Evolutionary conservation across 2,113 vertebrate species (phyloP).

Genomic region (Nycticorax nycticorax): DNA sequence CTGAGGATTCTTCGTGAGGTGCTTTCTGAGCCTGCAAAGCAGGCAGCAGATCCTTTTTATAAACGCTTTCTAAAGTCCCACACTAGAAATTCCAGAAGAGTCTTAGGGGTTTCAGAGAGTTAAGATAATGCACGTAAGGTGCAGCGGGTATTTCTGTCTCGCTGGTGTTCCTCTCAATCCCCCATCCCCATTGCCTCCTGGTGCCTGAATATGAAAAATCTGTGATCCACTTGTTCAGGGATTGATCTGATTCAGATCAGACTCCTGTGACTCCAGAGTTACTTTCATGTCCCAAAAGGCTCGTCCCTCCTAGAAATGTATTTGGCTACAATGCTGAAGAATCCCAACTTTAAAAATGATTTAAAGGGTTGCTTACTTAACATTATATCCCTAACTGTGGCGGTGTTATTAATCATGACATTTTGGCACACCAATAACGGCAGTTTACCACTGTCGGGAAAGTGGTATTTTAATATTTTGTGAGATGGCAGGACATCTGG

Average conservation of each 20-base stretch:
- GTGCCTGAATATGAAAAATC: not conserved
- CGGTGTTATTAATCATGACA: not conserved
- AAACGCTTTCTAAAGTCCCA: not conserved
- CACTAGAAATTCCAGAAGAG: not conserved
- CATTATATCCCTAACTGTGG: not conserved
- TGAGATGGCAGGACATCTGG: not conserved
- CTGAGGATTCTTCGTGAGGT: rapidly evolving
- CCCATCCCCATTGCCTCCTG: not conserved
- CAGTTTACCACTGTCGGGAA: not conserved
- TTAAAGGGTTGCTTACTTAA: not conserved
- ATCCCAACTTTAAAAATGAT: not conserved
- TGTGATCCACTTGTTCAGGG: not conserved
- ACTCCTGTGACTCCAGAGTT: not conserved
- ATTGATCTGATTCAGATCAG: not conserved
- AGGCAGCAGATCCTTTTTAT: not conserved
- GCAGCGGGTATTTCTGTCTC: not conserved
- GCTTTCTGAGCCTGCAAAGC: not conserved
- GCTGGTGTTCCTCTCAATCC: not conserved
- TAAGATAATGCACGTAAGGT: not conserved
- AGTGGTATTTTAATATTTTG: not conserved
- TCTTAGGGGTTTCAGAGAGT: not conserved
- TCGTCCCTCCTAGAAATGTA: not conserved
- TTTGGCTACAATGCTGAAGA: not conserved
- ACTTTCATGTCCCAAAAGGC: not conserved
- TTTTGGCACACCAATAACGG: not conserved